Evolutionary conservation across 2,797 vertebrate genomes (phyloP), one percentile per base, ranked within the genome.

Genomic region (Trachurus trachurus): DNA sequence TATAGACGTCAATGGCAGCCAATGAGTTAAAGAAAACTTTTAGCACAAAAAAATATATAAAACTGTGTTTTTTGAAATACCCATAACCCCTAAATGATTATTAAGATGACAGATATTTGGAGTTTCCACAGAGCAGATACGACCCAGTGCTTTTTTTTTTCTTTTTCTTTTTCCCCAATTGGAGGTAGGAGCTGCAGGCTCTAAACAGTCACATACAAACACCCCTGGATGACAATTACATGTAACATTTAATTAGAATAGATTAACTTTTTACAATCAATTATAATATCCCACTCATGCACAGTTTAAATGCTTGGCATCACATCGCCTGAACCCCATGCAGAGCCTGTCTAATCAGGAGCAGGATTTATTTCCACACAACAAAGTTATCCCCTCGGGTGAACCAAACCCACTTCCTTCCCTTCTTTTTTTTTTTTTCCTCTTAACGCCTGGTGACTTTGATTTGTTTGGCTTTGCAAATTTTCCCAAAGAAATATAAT

Each of bases 341-440:
- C 58, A 45, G 79, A 75, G 74, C 72, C 74, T 60, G 67, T 76
- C 83, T 90, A 80, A 90, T 88, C 83, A 78, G 50, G 58, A 80
- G 68, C 63, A 39, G 53, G 78, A 87, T 86, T 86, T 86, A 81
- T 89, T 88, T 79, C 45, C 42, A 4, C 75, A 77, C 76, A 87
- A 76, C 83, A 89, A 87, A 84, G 79, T 22, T 29, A 10, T 54
- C 50, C 77, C 84, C 87, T 66, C 45, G 22, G 74, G 86, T 34
- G 67, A 83, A 81, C 44, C 59, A 31, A 76, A 62, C 71, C 66
- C 76, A 66, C 71, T 61, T 74, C 66, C 39, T 37, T 58, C 39
- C 13, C 17, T 9, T 53, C 9, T 52, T 50, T 70, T 37, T 40
- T 37, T 37, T 40, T 40, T 69, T 49, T 74, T 47, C 50, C 69